A percentile compares a stretch with the other conserved stretches of the same genome.
These are phyloP conservation scores for Helleia helle DNA, from an alignment of 2,888 invertebrate genomes.

Conservation along the genomic window DNA sequence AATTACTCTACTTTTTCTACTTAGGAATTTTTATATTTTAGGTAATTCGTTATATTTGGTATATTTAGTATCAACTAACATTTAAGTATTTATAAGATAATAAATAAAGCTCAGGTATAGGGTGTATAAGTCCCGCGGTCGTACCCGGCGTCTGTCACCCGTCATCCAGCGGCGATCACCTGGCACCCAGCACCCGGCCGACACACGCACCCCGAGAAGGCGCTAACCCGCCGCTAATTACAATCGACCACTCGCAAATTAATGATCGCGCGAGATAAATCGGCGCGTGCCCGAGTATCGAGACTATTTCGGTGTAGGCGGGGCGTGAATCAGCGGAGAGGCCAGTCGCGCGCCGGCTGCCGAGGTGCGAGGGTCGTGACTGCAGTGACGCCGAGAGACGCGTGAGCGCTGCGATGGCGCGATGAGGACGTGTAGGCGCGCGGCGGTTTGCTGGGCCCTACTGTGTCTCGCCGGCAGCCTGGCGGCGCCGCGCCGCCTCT, in stretches of 20 bases:
- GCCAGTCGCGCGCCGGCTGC: slow-evolving; percentile 68
- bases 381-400: slow-evolving; percentile 28
- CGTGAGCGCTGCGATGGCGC: slow-evolving; percentile 58
- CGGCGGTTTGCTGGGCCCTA: slow-evolving; percentile 65
- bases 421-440: slow-evolving; percentile 65
- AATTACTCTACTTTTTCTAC: too few relatives aligned
- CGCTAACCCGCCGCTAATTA: slow-evolving; percentile 39
- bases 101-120: not conserved
- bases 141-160: not conserved
- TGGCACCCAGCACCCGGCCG: slow-evolving; percentile 6
- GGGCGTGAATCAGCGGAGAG: slow-evolving; percentile 29
- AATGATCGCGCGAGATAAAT: slow-evolving; percentile 56
- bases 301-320: slow-evolving; percentile 62
- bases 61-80: too few relatives aligned
- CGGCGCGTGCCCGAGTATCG: slow-evolving; percentile 41
- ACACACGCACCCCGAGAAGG: slow-evolving; percentile 16
- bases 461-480: slow-evolving; percentile 44
- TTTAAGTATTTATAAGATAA: not conserved
- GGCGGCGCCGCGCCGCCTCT: slow-evolving; percentile 52
- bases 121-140: not conserved
- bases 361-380: slow-evolving; percentile 40
- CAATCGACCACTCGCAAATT: slow-evolving; percentile 49
- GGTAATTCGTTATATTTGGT: too few relatives aligned
- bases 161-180: slow-evolving; percentile 13
- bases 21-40: too few relatives aligned